Evolutionary conservation across 2,797 vertebrate species (phyloP).

Genomic region (Mormyrus hasselquistii): DNA sequence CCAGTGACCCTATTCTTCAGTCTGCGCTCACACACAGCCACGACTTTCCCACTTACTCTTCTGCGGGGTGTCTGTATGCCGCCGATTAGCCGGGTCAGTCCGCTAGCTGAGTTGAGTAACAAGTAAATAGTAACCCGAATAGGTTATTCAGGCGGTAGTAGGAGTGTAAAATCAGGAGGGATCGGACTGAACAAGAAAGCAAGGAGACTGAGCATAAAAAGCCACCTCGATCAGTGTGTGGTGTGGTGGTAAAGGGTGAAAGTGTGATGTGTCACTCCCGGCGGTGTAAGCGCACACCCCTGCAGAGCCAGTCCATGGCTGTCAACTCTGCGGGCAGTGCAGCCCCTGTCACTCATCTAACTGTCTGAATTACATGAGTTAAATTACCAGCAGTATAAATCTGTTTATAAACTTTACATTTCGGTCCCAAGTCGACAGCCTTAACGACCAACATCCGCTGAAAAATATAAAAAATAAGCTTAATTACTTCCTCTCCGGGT

Average conservation of each 20-base stretch:
- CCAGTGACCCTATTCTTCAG: neutral
- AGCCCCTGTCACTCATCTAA: neutral
- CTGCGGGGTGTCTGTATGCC: neutral
- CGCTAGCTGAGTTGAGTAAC: neutral
- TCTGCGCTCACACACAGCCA: neutral
- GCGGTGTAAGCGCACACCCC: neutral
- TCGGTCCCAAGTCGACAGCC: neutral
- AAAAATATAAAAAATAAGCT: neutral
- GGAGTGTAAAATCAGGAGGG: neutral
- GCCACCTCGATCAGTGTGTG: neutral
- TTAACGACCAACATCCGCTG: neutral
- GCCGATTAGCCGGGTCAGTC: neutral
- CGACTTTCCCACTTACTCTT: neutral
- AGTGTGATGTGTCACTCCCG: neutral
- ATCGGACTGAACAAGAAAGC: neutral
- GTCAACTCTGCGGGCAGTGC: neutral
- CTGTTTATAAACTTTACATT: neutral
- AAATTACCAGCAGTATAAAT: neutral
- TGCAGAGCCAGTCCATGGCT: neutral
- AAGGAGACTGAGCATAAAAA: neutral
- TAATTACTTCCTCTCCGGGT: neutral
- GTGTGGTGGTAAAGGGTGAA: neutral
- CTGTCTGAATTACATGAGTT: neutral
- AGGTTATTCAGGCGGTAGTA: neutral
- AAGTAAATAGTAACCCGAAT: neutral